Base-by-base conservation (phyloP, 2,113 vertebrate species). In the Aleadryas rufinucha region DNA sequence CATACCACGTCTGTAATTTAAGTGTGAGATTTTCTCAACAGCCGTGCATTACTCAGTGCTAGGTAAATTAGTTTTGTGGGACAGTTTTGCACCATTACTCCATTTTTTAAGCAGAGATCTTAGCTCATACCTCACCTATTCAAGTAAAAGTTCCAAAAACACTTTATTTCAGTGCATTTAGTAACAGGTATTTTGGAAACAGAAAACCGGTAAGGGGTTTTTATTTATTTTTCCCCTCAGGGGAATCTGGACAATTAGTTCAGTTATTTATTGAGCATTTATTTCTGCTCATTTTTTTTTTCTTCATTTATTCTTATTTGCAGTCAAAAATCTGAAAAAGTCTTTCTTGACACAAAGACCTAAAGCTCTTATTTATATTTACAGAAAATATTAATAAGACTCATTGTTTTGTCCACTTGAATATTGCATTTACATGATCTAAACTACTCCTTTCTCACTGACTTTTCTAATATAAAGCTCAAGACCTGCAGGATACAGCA, bases 161-260 rank as follows among this genome's bases (percentile, higher is more conserved):
- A 27, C 9, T 80, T 64, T 56, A 47, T 76, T 89, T 64, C 22
- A 69, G 10, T 8, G 54, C 19, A 72, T 82, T 79, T 57, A 68
- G 9, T 23, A 83, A 54, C 17, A 81, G 23, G 9, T 1, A 65
- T 82, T 60, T 79, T 20, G 18, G 17, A 6, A 64, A 52, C 16
- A 77, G 9, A 54, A 68, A 74, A 27, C 1, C 1, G 11, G 5
- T 35, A 9, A 41, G 16, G 4, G 1, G 2, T 41, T n/a, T 49
- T 41, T 9, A 39, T 56, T 65, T 56, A 41, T 75, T 57, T 83
- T 24, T 45, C 13, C 4, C 1, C 3, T 1, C 13, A n/a, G 26
- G 10, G 1, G 14, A 86, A 41, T 52, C 13, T 60, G 20, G n/a
- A 13, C 9, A 68, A 37, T 52, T 9, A 65, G 2, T 53, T 92